Conservation (phyloP, 2,797 vertebrate species). For the Anabas testudineus region DNA sequence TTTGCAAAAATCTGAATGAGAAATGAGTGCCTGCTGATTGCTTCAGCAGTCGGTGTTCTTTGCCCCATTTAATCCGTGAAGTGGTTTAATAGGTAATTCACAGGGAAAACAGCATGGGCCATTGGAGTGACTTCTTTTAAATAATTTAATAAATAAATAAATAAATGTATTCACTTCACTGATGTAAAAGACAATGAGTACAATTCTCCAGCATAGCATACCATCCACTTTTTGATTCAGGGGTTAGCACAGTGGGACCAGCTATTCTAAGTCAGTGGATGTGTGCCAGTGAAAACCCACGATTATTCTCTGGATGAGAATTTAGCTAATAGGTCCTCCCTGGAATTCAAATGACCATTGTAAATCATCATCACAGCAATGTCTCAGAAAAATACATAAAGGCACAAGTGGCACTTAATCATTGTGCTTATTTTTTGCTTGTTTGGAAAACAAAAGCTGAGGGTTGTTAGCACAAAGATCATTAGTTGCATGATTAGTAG, state of each 20-base stretch:
- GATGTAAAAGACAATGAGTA: conserved; percentile 39
- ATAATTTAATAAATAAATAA: conserved; percentile 33
- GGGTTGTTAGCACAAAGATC: conserved; percentile 73
- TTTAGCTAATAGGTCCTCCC: conserved; percentile 41
- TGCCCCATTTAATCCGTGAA: conserved; percentile 31
- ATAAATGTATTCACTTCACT: conserved; percentile 19
- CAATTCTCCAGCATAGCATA: conserved; percentile 33
- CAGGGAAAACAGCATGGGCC: conserved; percentile 25
- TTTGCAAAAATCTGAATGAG: conserved; percentile 42
- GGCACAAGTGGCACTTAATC: conserved; percentile 20
- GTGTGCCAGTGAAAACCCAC: conserved; percentile 17
- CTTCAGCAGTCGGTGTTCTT: conserved; percentile 43
- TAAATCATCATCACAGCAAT: conserved; percentile 51
- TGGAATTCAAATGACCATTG: conserved; percentile 36
- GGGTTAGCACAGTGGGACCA: conserved; percentile 15
- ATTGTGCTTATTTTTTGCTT: conserved; percentile 35
- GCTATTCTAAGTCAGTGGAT: conserved; percentile 11
- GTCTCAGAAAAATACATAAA: conserved; percentile 20
- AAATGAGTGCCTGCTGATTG: conserved; percentile 37
- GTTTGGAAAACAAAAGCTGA: conserved; percentile 42
- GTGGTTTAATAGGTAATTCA: conserved; percentile 42
- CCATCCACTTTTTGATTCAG: conserved; percentile 28
- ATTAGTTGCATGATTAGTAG: conserved; percentile 75
- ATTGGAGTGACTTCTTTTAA: conserved; percentile 34
- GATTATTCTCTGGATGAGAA: conserved; percentile 41